phyloP scores from a whole-genome alignment of 2,113 vertebrate species.

The Callithrix jacchus region DNA sequence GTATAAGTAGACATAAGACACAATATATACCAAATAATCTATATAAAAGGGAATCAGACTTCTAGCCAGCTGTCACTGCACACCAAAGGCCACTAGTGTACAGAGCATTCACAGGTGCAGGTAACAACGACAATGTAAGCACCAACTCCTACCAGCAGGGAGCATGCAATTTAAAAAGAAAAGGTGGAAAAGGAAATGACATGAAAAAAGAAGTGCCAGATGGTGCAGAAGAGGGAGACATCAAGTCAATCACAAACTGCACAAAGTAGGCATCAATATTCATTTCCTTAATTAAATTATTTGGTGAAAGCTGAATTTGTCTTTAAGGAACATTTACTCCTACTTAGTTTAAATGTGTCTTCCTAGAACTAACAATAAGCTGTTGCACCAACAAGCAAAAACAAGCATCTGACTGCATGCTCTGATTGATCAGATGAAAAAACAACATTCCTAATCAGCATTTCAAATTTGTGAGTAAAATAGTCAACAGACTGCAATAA shows the following conservation, averaged over 20 bases:
- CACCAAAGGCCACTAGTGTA: neutral
- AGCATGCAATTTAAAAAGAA: neutral
- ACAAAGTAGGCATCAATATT: neutral
- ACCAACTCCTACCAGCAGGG: neutral
- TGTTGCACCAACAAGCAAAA: conserved; percentile 39
- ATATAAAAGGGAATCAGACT: neutral
- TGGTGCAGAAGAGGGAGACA: neutral
- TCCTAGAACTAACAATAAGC: conserved; percentile 31
- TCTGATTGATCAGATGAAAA: neutral
- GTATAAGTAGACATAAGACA: neutral
- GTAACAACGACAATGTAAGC: neutral
- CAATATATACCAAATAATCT: neutral
- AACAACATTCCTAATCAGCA: neutral
- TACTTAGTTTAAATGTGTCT: conserved; percentile 43
- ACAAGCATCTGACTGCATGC: neutral
- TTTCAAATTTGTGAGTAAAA: neutral
- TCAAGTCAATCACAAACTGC: neutral
- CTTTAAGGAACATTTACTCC: conserved; percentile 49
- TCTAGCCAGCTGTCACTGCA: neutral
- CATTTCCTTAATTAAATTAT: neutral
- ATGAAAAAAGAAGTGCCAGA: neutral
- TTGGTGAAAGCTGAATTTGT: conserved; percentile 43
- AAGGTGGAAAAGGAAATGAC: neutral
- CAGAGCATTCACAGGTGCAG: neutral
- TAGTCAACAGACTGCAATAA: neutral